Evolutionary conservation across 2,113 vertebrate genomes (phyloP).

Genomic region (Caranx melampygus): DNA sequence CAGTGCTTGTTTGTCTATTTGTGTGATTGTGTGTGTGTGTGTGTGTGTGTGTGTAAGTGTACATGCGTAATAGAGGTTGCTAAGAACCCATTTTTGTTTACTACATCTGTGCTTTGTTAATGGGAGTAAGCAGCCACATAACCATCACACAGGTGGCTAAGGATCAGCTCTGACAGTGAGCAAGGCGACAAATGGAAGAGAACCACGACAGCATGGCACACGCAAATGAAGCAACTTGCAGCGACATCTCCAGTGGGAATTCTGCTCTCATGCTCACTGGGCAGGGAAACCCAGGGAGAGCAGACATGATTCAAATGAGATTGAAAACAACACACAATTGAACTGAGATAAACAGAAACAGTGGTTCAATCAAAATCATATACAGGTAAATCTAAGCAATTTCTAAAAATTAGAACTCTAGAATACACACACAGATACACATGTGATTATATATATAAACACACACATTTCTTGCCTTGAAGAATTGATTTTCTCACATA

Average conservation of each 20-base stretch:
- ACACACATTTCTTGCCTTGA: neutral
- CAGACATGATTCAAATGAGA: conserved; percentile 60
- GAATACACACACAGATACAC: too few relatives aligned
- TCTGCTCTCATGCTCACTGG: conserved; percentile 61
- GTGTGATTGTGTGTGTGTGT: conserved; percentile 18
- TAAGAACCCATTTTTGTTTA: conserved; percentile 67
- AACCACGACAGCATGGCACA: neutral
- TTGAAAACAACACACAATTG: conserved; percentile 16
- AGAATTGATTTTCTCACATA: neutral
- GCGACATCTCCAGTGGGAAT: conserved; percentile 66
- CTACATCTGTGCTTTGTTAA: conserved; percentile 44
- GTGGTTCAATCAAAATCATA: neutral
- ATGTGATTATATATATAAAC: too few relatives aligned
- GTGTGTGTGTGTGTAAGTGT: neutral
- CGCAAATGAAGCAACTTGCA: conserved; percentile 27
- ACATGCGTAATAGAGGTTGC: conserved; percentile 47
- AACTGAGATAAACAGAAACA: conserved; percentile 27
- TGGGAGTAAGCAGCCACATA: conserved; percentile 44
- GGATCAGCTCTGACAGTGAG: neutral
- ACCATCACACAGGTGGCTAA: conserved; percentile 48
- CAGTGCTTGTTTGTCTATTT: conserved; percentile 40
- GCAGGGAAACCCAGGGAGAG: conserved; percentile 51
- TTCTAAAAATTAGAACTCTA: neutral
- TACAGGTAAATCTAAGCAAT: neutral
- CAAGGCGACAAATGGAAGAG: neutral